Conservation (phyloP, 2,113 vertebrate species). For the Percopsis transmontana region DNA sequence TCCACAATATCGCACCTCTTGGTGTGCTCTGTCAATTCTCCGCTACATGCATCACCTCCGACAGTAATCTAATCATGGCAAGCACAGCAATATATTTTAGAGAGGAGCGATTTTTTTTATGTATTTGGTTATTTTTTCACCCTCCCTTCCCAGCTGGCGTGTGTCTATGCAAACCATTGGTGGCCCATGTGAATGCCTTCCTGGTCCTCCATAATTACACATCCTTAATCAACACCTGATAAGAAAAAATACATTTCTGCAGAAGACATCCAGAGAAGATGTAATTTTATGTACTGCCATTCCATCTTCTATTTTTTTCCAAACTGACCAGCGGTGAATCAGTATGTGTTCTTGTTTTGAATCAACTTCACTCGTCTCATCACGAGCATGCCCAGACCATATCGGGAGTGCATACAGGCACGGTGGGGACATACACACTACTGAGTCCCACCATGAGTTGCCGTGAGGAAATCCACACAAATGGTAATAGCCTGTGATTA, state of each 20-base stretch:
- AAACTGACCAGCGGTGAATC: too few relatives aligned
- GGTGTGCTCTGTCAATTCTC: conserved; percentile 47
- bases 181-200: conserved; percentile 6
- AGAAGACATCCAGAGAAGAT: not conserved
- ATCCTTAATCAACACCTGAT: conserved; percentile 37
- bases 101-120: conserved; percentile 39
- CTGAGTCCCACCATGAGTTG: too few relatives aligned
- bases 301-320: not conserved
- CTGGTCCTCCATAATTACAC: conserved; percentile 16
- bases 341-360: too few relatives aligned
- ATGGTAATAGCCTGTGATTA: too few relatives aligned
- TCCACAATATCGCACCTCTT: conserved; percentile 37
- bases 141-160: conserved; percentile 33
- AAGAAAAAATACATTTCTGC: conserved; percentile 22
- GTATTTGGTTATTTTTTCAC: conserved; percentile 17
- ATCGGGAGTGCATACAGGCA: too few relatives aligned
- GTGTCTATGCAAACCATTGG: conserved; percentile 26
- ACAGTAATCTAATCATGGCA: conserved; percentile 58
- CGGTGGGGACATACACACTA: too few relatives aligned
- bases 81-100: conserved; percentile 46
- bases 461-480: too few relatives aligned
- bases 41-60: conserved; percentile 27
- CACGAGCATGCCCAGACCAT: too few relatives aligned
- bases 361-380: too few relatives aligned
- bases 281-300: not conserved